Conservation (phyloP, 1,140 invertebrate species). For the Solenopsis fugax region DNA sequence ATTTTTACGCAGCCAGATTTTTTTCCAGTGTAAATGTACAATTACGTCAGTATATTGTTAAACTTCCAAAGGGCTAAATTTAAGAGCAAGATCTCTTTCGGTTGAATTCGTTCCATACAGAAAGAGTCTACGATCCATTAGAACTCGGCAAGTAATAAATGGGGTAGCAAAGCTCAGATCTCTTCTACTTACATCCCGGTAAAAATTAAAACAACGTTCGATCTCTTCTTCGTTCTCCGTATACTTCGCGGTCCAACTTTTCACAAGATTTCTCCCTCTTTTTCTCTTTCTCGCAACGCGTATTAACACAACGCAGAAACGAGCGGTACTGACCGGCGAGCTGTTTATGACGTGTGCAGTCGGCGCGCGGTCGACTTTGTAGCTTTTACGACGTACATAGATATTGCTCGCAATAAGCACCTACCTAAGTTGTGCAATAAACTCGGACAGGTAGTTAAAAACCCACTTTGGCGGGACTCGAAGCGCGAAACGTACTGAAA, state of each 20-base stretch:
- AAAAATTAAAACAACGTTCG: not conserved
- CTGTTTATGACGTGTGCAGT: constrained; percentile 62
- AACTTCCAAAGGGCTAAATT: not conserved
- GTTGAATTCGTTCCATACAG: not conserved
- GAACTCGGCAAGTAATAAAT: not conserved
- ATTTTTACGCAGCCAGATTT: not conserved
- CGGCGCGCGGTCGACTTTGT: constrained; percentile 56
- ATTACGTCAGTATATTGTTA: not conserved
- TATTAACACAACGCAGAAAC: constrained; percentile 36
- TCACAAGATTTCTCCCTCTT: not conserved
- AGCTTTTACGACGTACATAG: constrained; percentile 66
- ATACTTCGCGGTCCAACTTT: constrained; percentile 11
- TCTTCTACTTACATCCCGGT: not conserved
- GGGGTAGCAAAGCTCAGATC: no score
- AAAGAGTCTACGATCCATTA: not conserved
- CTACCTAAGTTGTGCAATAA: constrained; percentile 52
- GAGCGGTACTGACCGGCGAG: constrained; percentile 27
- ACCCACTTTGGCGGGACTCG: constrained; percentile 26
- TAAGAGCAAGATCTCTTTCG: no score
- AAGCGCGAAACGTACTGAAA: constrained; percentile 41
- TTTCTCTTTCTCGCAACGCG: not conserved
- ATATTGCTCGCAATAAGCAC: constrained; percentile 46
- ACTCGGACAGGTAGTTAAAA: constrained; percentile 62
- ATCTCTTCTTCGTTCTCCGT: not conserved
- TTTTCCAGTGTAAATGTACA: not conserved